Percentiles rank a stretch among this genome's conserved stretches.
Conservation (phyloP, 2,113 vertebrate genomes). For the Tragulus kanchil region DNA sequence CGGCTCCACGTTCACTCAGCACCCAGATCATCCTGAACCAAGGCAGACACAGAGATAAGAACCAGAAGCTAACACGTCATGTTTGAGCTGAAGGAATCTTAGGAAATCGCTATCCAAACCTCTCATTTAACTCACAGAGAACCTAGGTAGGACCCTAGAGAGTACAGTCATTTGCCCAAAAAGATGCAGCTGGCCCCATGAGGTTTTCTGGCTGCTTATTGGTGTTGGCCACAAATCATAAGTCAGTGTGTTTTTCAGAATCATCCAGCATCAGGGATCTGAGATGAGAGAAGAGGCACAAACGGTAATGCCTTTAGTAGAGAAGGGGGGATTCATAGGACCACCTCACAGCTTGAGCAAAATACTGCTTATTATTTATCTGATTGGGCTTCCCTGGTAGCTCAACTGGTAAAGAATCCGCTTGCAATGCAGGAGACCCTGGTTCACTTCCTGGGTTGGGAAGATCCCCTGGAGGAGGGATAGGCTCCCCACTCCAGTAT, state of each 20-base stretch:
- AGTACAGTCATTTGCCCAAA: neutral
- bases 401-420: too few species aligned
- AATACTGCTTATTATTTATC: neutral
- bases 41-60: constrained; percentile 2
- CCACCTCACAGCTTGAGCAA: neutral
- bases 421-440: too few species aligned
- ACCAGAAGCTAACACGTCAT: neutral
- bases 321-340: neutral
- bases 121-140: neutral
- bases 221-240: constrained; percentile 28
- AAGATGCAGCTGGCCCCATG: neutral
- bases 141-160: neutral
- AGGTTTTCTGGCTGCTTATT: neutral
- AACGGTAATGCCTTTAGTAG: neutral
- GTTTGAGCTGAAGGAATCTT: constrained; percentile 43
- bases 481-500: too few species aligned
- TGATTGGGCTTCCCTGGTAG: too few species aligned
- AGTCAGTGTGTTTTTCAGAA: constrained; percentile 29
- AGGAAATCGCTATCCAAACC: neutral
- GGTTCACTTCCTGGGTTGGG: too few species aligned
- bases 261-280: neutral
- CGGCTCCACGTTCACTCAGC: too few species aligned
- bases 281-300: neutral
- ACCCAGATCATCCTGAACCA: neutral
- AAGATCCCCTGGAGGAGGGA: too few species aligned